Evolutionary conservation across 1,140 invertebrate species (phyloP).

Genomic region (Drosophila saltans): DNA sequence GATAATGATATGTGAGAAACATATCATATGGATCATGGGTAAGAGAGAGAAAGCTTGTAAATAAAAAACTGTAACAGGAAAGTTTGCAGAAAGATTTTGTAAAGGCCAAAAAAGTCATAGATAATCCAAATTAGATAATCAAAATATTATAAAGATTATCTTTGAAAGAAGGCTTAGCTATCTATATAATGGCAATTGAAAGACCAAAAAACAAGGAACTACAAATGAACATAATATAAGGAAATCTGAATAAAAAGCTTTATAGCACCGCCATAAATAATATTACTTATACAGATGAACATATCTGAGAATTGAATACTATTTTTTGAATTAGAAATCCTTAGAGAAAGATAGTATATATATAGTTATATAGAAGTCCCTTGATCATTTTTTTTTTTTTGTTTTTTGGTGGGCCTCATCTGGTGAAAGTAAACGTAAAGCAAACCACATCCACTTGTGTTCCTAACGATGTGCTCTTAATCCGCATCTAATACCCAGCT

Average conservation of each 20-base stretch:
- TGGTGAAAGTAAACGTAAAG: conserved; percentile 57
- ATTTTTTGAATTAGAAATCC: not conserved
- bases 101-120: not conserved
- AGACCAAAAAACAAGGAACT: no score
- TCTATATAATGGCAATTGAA: no score
- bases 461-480: conserved; percentile 44
- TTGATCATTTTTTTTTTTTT: not conserved
- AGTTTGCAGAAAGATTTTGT: not conserved
- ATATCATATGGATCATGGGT: not conserved
- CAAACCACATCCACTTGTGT: conserved; percentile 34
- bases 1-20: not conserved
- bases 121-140: no score
- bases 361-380: no score
- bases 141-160: no score
- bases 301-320: no score
- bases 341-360: not conserved
- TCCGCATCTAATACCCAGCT: conserved; percentile 56
- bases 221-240: no score
- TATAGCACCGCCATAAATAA: no score
- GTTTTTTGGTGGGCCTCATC: not conserved
- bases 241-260: no score
- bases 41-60: not conserved
- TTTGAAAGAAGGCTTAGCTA: no score
- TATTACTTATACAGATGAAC: no score
- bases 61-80: not conserved